Evolutionary conservation across 64 coral and sea anemone species (phyloP).

Genomic region (Actinia equina): DNA sequence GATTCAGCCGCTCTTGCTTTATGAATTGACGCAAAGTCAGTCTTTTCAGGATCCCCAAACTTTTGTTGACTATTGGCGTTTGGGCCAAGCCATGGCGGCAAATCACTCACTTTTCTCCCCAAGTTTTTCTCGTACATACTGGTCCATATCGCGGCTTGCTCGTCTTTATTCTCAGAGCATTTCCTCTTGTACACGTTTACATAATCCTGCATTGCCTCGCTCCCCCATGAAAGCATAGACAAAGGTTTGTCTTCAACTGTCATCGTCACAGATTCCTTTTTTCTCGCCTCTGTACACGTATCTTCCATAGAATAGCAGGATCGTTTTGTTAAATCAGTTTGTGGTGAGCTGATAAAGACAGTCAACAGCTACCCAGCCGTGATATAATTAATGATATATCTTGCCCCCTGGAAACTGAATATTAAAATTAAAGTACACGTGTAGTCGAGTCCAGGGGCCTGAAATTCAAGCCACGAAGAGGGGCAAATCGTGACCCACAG

Average conservation of each 20-base stretch:
- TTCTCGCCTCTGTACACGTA: background rate
- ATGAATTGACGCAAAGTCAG: conserved; percentile 66
- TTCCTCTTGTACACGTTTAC: conserved; percentile 64
- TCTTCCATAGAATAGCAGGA: background rate
- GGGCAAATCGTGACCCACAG: too few species aligned
- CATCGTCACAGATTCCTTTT: background rate
- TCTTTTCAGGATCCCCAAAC: conserved; percentile 33
- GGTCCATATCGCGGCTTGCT: conserved; percentile 75
- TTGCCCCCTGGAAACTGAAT: too few species aligned
- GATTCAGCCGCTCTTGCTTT: conserved; percentile 49
- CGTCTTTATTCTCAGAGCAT: conserved; percentile 76
- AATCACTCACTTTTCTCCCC: conserved; percentile 73
- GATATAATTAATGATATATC: too few species aligned
- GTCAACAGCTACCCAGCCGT: too few species aligned
- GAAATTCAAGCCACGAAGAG: too few species aligned
- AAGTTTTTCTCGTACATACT: conserved; percentile 97
- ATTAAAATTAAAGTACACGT: too few species aligned
- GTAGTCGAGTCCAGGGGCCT: too few species aligned
- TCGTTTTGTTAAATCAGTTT: too few species aligned
- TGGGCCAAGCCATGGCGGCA: conserved; percentile 73
- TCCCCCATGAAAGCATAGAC: conserved; percentile 46
- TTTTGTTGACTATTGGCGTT: conserved; percentile 15
- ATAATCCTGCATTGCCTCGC: conserved; percentile 50
- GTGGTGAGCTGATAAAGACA: too few species aligned
- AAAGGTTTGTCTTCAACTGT: conserved; percentile 14